phyloP scores from a whole-genome alignment of 2,888 invertebrate species.

The Orthosia incerta region DNA sequence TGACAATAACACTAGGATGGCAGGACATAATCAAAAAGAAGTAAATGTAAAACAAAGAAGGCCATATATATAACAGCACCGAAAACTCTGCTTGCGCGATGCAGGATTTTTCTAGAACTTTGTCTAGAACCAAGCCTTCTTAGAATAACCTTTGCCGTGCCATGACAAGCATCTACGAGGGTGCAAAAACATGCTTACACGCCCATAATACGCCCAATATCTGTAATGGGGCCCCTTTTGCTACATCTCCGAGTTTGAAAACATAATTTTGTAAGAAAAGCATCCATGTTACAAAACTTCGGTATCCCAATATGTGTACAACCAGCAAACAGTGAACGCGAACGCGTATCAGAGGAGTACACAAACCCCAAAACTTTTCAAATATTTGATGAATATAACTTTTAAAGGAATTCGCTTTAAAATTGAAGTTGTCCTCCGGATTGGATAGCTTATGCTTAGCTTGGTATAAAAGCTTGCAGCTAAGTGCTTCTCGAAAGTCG shows the following conservation, averaged over 20 bases:
- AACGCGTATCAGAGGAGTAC: constrained; percentile 13
- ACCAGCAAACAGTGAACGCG: constrained; percentile 13
- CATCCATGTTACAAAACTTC: constrained; percentile 19
- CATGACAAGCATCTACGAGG: not conserved
- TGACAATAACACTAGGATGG: too few species aligned
- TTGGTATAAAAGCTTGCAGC: not conserved
- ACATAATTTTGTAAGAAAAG: constrained; percentile 4
- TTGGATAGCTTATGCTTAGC: not conserved
- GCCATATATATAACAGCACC: too few species aligned
- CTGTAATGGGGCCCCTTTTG: not conserved
- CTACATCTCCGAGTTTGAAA: not conserved
- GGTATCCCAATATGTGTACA: constrained; percentile 12
- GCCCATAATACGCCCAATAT: not conserved
- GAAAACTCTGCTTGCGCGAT: too few species aligned
- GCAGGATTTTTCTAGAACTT: too few species aligned
- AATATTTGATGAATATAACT: constrained; percentile 40
- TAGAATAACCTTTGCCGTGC: too few species aligned
- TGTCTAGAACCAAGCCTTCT: too few species aligned
- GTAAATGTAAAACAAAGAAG: too few species aligned
- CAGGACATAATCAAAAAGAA: too few species aligned
- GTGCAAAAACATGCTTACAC: not conserved
- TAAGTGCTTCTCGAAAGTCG: constrained; percentile 25
- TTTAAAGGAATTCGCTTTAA: constrained; percentile 1
- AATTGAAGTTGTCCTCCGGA: constrained; percentile 9
- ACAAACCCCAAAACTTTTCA: constrained; percentile 33